Evolutionary conservation across 2,797 vertebrate genomes (phyloP).

Genomic region (Oryzias sinensis): DNA sequence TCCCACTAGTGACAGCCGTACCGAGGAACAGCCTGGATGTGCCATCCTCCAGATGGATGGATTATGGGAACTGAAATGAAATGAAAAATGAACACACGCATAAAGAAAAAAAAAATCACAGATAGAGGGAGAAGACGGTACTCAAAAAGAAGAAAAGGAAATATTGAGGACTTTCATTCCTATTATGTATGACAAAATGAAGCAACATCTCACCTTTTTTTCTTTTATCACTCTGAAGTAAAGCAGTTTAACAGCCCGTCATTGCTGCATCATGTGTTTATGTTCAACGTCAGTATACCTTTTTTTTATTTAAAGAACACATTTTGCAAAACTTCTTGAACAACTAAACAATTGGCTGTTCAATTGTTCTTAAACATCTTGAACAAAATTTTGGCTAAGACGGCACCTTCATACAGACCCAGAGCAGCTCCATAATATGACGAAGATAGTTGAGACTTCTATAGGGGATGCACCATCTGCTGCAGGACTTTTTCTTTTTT

Average conservation of each 20-base stretch:
- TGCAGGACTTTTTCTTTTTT: constrained; percentile 10
- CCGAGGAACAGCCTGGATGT: constrained; percentile 56
- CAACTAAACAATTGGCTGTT: no score
- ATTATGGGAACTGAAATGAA: constrained; percentile 72
- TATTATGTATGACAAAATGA: constrained; percentile 50
- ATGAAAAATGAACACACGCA: constrained; percentile 72
- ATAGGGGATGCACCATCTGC: constrained; percentile 8
- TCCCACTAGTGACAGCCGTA: constrained; percentile 59
- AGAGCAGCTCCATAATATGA: constrained; percentile 1
- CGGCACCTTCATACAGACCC: constrained; percentile 8
- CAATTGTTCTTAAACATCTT: no score
- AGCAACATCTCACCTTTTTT: constrained; percentile 54
- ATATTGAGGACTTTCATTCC: constrained; percentile 51
- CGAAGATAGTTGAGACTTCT: constrained; percentile 4
- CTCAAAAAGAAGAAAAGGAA: constrained; percentile 19
- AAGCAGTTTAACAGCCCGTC: constrained; percentile 12
- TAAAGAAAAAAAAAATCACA: constrained; percentile 18
- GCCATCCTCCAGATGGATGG: constrained; percentile 70
- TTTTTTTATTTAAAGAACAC: no score
- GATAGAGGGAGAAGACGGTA: neutral
- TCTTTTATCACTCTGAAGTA: constrained; percentile 10
- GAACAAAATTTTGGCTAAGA: constrained; percentile 1
- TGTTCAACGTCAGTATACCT: neutral
- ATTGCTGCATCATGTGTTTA: constrained; percentile 1
- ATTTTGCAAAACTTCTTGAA: no score